These are phyloP conservation scores for Danio kyathit DNA, from an alignment of 2,797 vertebrate genomes.

Conservation along the genomic window DNA sequence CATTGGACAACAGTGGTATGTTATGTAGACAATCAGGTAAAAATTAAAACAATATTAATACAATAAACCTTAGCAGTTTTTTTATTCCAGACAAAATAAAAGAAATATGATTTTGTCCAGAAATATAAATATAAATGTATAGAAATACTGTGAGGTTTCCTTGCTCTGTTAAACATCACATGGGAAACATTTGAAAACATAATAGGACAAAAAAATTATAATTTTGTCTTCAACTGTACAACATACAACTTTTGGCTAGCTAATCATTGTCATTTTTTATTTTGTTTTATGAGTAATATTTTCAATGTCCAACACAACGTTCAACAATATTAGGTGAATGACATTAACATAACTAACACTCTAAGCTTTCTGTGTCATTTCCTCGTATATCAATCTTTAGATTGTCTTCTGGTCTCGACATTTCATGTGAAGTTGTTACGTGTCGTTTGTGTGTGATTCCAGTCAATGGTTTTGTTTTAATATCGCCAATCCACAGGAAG, in stretches of 20 bases:
- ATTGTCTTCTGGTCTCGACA: conserved; percentile 20
- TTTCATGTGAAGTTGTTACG: conserved; percentile 7
- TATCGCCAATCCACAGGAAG: background rate
- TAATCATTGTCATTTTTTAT: conserved; percentile 19
- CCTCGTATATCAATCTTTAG: conserved; percentile 10
- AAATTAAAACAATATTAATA: no score
- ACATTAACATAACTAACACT: conserved; percentile 49
- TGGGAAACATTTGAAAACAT: no score
- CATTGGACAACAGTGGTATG: no score
- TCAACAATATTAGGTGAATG: conserved; percentile 17
- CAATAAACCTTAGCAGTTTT: no score
- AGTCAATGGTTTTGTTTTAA: background rate
- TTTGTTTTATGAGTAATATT: background rate
- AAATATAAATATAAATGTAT: no score
- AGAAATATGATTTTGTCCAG: no score
- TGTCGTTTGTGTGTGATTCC: conserved; percentile 17
- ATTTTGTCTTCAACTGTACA: no score
- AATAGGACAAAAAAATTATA: no score
- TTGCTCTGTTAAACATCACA: no score
- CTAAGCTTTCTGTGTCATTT: conserved; percentile 1
- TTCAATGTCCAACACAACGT: conserved; percentile 5
- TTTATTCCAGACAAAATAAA: no score
- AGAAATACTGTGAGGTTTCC: no score
- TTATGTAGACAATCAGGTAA: no score
- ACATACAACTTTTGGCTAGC: background rate